Conservation (phyloP, 2,888 invertebrate species). For the Tricholauxania praeusta region DNA sequence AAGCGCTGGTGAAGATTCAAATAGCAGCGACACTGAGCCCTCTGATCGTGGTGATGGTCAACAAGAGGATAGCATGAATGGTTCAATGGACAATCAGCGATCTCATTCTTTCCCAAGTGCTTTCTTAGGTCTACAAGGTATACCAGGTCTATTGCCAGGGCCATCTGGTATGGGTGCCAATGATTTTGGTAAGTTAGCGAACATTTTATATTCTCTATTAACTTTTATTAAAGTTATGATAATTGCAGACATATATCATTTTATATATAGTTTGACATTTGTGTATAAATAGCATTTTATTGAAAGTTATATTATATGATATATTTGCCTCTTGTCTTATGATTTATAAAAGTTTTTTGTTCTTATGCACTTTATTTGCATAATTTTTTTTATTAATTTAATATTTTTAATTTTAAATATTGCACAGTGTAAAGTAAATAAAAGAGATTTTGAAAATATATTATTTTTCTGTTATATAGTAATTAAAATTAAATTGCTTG, state of each 20-base stretch:
- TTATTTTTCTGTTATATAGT: neutral
- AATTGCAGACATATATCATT: too few relatives aligned
- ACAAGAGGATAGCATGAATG: slow-evolving; percentile 74
- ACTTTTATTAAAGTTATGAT: neutral
- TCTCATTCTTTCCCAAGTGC: slow-evolving; percentile 83
- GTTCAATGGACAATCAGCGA: slow-evolving; percentile 75
- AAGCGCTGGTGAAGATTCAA: slow-evolving; percentile 85
- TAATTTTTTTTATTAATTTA: neutral
- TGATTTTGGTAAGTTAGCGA: slow-evolving; percentile 80
- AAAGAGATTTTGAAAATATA: neutral
- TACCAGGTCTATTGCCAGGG: slow-evolving; percentile 85
- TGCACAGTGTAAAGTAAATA: slow-evolving; percentile 2
- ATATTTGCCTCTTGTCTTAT: slow-evolving; percentile 41
- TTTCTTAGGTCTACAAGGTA: slow-evolving; percentile 83
- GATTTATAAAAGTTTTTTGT: slow-evolving; percentile 1
- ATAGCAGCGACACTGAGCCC: slow-evolving; percentile 85
- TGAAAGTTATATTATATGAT: neutral
- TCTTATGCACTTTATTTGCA: slow-evolving; percentile 27
- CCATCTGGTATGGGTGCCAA: slow-evolving; percentile 87
- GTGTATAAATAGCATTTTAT: neutral
- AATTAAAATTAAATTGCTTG: neutral
- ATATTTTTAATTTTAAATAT: neutral
- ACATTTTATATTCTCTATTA: slow-evolving; percentile 3
- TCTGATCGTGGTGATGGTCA: slow-evolving; percentile 76
- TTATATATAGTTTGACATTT: too few relatives aligned